Evolutionary conservation across 2,888 invertebrate genomes (phyloP).

Genomic region (Hybos culiciformis): DNA sequence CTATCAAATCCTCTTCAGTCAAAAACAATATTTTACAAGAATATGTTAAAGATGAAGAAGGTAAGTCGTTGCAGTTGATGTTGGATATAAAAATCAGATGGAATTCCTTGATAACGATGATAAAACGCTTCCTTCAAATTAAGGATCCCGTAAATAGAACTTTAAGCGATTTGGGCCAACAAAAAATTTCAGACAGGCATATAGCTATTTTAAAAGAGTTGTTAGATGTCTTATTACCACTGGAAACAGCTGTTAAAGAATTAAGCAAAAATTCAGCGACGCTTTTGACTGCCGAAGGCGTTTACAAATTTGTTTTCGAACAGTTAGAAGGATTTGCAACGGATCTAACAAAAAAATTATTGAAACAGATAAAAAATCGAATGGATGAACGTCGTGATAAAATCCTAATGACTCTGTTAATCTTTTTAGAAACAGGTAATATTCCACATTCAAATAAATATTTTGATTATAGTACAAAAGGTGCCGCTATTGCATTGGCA

Average conservation of each 20-base stretch:
- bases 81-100: neutral
- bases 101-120: neutral
- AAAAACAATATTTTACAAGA: neutral
- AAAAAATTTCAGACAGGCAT: neutral
- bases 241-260: neutral
- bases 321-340: neutral
- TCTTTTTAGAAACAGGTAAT: neutral
- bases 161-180: neutral
- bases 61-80: neutral
- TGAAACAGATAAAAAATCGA: neutral
- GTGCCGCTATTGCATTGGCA: neutral
- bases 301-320: slow-evolving; percentile 2
- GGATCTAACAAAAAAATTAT: neutral
- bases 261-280: neutral
- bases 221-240: neutral
- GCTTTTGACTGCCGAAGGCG: slow-evolving; percentile 1
- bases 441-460: neutral
- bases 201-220: neutral
- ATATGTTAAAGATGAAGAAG: neutral
- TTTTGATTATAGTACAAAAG: neutral
- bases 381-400: neutral
- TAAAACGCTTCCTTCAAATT: neutral
- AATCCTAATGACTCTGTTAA: neutral
- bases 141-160: neutral
- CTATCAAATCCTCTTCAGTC: neutral